Conservation (phyloP, 2,888 invertebrate species). For the Stegophylla sp. region DNA sequence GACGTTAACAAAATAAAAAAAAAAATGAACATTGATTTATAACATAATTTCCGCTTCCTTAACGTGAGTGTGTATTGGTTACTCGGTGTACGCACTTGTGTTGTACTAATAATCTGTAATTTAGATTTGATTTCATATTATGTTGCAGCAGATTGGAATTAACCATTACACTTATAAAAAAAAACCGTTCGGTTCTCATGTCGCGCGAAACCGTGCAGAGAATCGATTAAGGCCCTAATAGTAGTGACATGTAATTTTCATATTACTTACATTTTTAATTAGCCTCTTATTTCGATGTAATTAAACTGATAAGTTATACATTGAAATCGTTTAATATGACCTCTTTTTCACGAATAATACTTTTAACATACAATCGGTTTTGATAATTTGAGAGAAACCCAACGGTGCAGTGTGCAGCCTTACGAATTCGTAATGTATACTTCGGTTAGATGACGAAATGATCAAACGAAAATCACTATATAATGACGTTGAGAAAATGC, state of each 20-base stretch:
- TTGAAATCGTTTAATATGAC: conserved; percentile 13
- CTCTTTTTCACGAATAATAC: conserved; percentile 9
- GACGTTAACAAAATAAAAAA: conserved; percentile 28
- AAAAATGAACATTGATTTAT: conserved; percentile 47
- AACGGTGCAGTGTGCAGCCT: conserved; percentile 14
- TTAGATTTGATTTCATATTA: conserved; percentile 35
- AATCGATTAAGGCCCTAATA: conserved; percentile 7
- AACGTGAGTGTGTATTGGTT: background rate
- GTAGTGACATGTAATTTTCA: conserved; percentile 15
- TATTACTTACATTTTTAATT: conserved; percentile 23
- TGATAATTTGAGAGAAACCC: conserved; percentile 14
- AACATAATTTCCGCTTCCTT: conserved; percentile 48
- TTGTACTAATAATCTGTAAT: conserved; percentile 12
- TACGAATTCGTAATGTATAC: background rate
- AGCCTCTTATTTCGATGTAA: conserved; percentile 24
- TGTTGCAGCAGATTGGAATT: conserved; percentile 20
- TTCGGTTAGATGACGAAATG: conserved; percentile 11
- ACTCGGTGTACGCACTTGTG: background rate
- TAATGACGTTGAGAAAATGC: background rate
- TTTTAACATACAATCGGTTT: conserved; percentile 2
- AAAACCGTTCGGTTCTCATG: conserved; percentile 14
- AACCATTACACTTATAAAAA: conserved; percentile 11
- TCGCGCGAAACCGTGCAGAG: conserved; percentile 28
- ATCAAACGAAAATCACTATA: conserved; percentile 1
- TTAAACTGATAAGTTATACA: conserved; percentile 43